Evolutionary conservation across 2,113 vertebrate genomes (phyloP).

Genomic region (Manacus vitellinus): DNA sequence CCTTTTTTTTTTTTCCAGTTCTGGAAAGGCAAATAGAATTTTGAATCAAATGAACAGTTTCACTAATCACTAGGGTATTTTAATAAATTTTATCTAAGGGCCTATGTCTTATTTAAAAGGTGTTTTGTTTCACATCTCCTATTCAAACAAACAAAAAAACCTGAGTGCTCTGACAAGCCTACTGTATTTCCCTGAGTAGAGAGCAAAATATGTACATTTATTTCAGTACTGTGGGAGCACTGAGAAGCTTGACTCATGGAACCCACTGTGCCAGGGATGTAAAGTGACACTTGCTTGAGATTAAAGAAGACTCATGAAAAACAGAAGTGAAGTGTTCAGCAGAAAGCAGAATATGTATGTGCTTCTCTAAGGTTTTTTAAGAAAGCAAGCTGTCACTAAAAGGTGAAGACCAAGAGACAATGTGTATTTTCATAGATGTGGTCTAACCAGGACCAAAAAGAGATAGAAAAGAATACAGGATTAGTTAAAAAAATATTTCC

Average conservation of each 20-base stretch:
- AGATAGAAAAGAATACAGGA: neutral
- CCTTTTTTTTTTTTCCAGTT: neutral
- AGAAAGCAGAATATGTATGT: neutral
- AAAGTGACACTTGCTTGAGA: neutral
- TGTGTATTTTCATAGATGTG: neutral
- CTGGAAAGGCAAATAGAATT: neutral
- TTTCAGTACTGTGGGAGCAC: neutral
- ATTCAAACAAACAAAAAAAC: neutral
- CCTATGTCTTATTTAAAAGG: neutral
- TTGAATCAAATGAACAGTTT: neutral
- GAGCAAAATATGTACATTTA: neutral
- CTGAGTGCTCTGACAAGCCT: neutral
- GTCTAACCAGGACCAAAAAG: neutral
- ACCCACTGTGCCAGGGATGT: neutral
- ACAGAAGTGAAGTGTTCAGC: neutral
- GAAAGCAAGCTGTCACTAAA: neutral
- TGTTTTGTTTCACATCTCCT: neutral
- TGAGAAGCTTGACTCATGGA: neutral
- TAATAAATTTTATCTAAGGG: neutral
- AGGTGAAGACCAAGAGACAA: neutral
- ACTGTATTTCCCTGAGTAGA: neutral
- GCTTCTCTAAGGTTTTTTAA: neutral
- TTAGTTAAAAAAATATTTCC: neutral
- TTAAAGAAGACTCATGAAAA: neutral
- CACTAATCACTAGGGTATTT: neutral